A percentile compares a stretch with the other conserved stretches of the same genome.
Conservation (phyloP, 2,113 vertebrate genomes). For the Gymnogyps californianus region DNA sequence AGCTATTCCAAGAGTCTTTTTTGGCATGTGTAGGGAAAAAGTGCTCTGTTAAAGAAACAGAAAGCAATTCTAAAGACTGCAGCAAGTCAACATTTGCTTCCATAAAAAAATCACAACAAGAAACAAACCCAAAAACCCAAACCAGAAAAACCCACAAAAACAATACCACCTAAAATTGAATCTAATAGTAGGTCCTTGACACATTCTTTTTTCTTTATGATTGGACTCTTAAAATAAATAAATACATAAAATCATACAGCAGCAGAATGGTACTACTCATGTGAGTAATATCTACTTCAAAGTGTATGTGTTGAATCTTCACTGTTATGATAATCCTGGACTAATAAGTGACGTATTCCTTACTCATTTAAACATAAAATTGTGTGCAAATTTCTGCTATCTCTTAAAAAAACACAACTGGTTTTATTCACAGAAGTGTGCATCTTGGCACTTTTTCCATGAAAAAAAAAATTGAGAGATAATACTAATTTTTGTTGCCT, state of each 20-base stretch:
- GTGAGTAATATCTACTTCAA: neutral
- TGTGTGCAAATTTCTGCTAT: neutral
- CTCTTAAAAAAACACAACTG: neutral
- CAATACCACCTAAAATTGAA: neutral
- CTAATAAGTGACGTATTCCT: neutral
- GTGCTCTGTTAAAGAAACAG: neutral
- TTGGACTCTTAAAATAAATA: neutral
- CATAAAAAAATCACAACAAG: neutral
- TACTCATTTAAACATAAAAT: neutral
- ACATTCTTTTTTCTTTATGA: neutral
- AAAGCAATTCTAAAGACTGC: neutral
- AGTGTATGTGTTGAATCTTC: neutral
- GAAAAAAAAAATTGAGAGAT: neutral
- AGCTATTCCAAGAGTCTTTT: neutral
- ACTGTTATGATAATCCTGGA: neutral
- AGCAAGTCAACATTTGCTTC: neutral
- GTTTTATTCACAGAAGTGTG: neutral
- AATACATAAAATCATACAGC: too few species aligned
- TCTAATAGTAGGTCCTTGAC: neutral
- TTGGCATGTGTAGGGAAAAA: neutral
- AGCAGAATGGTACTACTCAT: neutral
- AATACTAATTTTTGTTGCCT: neutral
- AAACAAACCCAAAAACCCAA: neutral
- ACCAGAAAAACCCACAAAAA: fast-evolving
- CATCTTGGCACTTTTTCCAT: neutral